Evolutionary conservation across 2,797 vertebrate genomes (phyloP), one percentile per base, ranked within the genome.

Genomic region (Delichon dasypus): DNA sequence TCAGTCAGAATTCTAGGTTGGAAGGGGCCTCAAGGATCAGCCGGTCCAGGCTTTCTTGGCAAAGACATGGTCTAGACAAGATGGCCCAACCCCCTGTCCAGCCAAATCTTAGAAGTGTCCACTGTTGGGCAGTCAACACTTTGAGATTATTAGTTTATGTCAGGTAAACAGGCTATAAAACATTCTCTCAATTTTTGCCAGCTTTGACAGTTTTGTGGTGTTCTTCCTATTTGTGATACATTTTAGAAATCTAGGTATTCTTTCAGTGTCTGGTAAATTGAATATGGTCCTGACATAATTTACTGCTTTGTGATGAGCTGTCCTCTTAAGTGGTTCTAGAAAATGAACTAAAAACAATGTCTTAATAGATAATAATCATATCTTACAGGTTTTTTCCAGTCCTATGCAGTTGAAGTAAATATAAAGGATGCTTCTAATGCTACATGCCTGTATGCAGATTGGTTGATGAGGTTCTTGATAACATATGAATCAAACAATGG

Each of bases 401-500:
- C 97, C 30, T 86, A 73, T 82, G 97, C 98, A 81, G 96, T 97
- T 85, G 97, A 98, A 94, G 95, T 98, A 79, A 96, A 95, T 18
- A 61, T 99, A 94, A 97, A 44, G 54, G 95, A 98, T 95, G 85
- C 89, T 20, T 74, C 97, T 22, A 97, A 95, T 18, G 93, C 96
- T 26, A 98, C 98, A 6, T 99, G 99, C 91, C 97, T 99, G 58
- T 98, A 97, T 86, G 98, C 98, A 88, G 92, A 98, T 53, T 97
- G 99, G 95, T 97, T 86, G 95, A 97, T 98, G 96, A 98, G 94
- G 92, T 98, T 99, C 96, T 97, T 98, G 9, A 93, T 99, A 89
- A 57, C 29, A 3, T 99, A 98, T 92, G 96, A 98, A 94, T 91
- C 95, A 27, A 70, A 88, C 80, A 95, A 6, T 36, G 93, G 96